These are phyloP conservation scores for Penaeus vannamei DNA, from an alignment of 1,140 invertebrate genomes.

Conservation along the genomic window DNA sequence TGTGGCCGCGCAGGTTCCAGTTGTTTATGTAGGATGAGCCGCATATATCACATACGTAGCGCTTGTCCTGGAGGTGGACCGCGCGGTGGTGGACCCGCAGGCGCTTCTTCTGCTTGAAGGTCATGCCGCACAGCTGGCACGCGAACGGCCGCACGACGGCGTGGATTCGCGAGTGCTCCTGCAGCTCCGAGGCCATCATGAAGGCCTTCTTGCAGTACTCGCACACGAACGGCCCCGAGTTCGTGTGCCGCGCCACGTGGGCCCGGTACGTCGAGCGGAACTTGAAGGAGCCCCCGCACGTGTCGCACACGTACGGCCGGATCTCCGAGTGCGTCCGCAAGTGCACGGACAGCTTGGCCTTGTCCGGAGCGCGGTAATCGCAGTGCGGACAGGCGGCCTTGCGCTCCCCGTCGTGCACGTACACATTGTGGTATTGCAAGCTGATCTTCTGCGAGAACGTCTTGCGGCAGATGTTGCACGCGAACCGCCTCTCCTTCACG, in stretches of 20 bases:
- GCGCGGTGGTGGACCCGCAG: constrained; percentile 79
- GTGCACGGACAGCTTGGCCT: constrained; percentile 70
- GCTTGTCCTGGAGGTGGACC: constrained; percentile 59
- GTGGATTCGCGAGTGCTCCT: constrained; percentile 69
- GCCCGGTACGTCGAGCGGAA: constrained; percentile 58
- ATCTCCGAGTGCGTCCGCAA: constrained; percentile 71
- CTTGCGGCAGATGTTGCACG: constrained; percentile 39
- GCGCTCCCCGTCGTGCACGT: constrained; percentile 50
- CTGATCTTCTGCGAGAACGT: constrained; percentile 60
- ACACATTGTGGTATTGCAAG: constrained; percentile 56
- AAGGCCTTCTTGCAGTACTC: constrained; percentile 66
- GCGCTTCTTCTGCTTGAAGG: constrained; percentile 84
- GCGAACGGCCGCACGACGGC: constrained; percentile 68
- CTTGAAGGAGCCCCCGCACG: constrained; percentile 67
- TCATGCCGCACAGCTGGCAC: constrained; percentile 73
- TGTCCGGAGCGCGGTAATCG: constrained; percentile 52
- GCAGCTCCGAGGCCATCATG: constrained; percentile 65
- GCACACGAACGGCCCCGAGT: constrained; percentile 67
- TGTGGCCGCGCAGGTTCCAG: constrained; percentile 55
- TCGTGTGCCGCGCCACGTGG: constrained; percentile 65
- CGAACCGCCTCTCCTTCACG: neutral
- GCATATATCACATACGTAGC: constrained; percentile 41
- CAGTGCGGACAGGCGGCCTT: constrained; percentile 60
- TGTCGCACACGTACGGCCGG: constrained; percentile 68
- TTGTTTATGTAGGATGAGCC: constrained; percentile 57